phyloP scores from a whole-genome alignment of 2,113 vertebrate genomes.

The Gorsachius goisagi region DNA sequence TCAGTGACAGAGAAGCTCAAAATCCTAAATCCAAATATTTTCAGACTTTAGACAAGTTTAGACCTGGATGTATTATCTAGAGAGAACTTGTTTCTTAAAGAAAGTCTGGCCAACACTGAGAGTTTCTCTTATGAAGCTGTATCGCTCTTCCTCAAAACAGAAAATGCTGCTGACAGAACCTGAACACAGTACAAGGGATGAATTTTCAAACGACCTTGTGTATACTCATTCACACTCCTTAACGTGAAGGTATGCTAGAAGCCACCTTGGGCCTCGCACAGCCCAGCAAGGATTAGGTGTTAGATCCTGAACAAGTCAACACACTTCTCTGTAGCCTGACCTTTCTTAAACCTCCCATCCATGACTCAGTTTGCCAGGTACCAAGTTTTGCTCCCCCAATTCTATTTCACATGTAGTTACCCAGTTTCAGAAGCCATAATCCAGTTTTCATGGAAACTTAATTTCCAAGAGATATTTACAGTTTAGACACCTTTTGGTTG shows the following conservation, averaged over 20 bases:
- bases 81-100: neutral
- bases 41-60: neutral
- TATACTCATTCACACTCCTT: neutral
- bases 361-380: neutral
- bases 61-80: neutral
- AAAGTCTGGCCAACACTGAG: neutral
- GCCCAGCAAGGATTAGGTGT: neutral
- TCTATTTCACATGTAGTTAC: neutral
- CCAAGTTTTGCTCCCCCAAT: neutral
- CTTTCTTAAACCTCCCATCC: neutral
- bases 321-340: neutral
- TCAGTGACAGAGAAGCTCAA: neutral
- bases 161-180: neutral
- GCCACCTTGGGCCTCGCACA: neutral
- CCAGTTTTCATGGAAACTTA: neutral
- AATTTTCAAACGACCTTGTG: neutral
- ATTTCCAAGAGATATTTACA: neutral
- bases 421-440: neutral
- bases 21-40: neutral
- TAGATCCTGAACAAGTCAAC: neutral
- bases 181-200: neutral
- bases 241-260: neutral
- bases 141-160: neutral
- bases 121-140: neutral
- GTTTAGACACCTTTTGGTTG: neutral